Evolutionary conservation across 2,113 vertebrate genomes (phyloP).

Genomic region (Calidris pugnax): DNA sequence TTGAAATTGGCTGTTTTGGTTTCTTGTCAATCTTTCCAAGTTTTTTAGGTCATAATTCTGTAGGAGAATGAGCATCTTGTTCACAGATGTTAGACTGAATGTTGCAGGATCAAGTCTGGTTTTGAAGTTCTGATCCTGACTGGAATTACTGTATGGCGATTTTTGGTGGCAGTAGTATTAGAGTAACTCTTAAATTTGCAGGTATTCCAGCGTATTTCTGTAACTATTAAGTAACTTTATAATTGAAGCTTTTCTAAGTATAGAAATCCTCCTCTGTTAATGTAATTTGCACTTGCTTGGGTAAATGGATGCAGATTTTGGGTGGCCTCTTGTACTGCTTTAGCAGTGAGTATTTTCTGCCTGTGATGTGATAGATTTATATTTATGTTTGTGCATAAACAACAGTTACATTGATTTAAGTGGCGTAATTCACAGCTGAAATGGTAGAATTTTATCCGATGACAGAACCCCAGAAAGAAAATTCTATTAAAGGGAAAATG

Average conservation of each 20-base stretch:
- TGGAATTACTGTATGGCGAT: neutral
- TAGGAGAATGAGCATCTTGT: neutral
- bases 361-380: neutral
- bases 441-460: neutral
- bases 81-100: neutral
- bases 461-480: neutral
- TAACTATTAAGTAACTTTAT: neutral
- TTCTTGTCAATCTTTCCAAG: neutral
- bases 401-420: neutral
- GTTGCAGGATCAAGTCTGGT: neutral
- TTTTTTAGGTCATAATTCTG: neutral
- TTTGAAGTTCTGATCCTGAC: neutral
- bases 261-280: neutral
- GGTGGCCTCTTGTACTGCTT: neutral
- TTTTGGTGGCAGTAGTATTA: neutral
- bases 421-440: neutral
- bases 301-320: neutral
- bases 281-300: neutral
- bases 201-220: neutral
- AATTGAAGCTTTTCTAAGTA: neutral
- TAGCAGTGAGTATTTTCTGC: neutral
- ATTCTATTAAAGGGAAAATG: neutral
- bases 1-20: neutral
- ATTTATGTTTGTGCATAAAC: neutral
- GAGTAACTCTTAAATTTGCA: neutral